Percentiles rank a stretch among this genome's conserved stretches.
Conservation (phyloP, 2,113 vertebrate species). For the Arothron firmamentum region DNA sequence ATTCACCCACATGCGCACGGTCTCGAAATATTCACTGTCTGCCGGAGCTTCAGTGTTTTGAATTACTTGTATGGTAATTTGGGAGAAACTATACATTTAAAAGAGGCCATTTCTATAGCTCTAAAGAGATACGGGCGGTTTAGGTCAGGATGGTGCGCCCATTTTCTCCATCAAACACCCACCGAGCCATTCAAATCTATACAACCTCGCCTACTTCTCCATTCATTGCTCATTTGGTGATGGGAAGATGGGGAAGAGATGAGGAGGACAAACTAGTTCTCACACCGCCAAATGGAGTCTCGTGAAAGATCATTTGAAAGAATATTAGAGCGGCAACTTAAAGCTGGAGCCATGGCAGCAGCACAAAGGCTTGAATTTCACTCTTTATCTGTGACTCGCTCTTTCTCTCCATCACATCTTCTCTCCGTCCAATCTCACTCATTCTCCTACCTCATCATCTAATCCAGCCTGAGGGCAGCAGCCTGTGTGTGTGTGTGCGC, state of each 20-base stretch:
- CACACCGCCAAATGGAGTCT: constrained; percentile 32
- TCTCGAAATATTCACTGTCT: constrained; percentile 46
- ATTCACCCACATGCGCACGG: constrained; percentile 18
- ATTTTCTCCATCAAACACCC: constrained; percentile 61
- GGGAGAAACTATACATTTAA: constrained; percentile 71
- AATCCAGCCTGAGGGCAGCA: constrained; percentile 64
- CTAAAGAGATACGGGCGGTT: constrained; percentile 51
- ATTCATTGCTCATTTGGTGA: constrained; percentile 59
- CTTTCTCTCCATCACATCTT: constrained; percentile 43
- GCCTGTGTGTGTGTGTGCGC: constrained; percentile 22
- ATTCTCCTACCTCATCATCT: constrained; percentile 67
- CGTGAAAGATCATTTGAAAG: constrained; percentile 47
- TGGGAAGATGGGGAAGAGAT: constrained; percentile 46
- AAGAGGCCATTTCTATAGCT: constrained; percentile 63
- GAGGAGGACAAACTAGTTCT: constrained; percentile 22
- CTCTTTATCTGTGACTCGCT: constrained; percentile 58
- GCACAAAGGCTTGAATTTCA: constrained; percentile 51
- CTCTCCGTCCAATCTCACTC: constrained; percentile 52
- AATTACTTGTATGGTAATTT: constrained; percentile 69
- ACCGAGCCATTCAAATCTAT: constrained; percentile 46
- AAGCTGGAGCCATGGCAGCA: constrained; percentile 48
- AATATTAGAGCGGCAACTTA: constrained; percentile 47
- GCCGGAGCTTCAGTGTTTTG: constrained; percentile 43
- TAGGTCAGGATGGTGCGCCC: constrained; percentile 44
- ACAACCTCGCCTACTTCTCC: constrained; percentile 28